Conservation (phyloP, 2,113 vertebrate genomes). For the Dicaeum eximium region DNA sequence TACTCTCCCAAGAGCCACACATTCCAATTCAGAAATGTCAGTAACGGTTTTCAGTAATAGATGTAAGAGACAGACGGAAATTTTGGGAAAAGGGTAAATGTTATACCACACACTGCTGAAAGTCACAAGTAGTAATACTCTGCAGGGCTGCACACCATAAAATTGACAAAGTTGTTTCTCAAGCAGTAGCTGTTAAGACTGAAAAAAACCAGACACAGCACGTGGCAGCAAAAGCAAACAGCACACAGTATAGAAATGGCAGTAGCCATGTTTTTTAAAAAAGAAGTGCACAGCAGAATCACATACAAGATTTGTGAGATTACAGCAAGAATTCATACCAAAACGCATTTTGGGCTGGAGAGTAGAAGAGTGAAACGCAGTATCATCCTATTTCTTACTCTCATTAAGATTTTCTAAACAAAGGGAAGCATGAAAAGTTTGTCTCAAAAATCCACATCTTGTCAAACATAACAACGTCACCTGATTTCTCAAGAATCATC, state of each 20-base stretch:
- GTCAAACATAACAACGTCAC: background rate
- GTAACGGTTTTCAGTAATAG: background rate
- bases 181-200: background rate
- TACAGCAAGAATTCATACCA: background rate
- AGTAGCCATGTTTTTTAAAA: background rate
- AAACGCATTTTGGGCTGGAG: background rate
- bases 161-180: slow-evolving; percentile 3
- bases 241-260: background rate
- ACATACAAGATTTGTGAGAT: background rate
- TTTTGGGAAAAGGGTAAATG: slow-evolving; percentile 11
- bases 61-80: background rate
- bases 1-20: background rate
- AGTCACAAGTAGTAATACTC: slow-evolving; percentile 24
- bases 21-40: slow-evolving; percentile 22
- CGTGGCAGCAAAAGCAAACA: background rate
- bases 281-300: background rate
- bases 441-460: fast-evolving
- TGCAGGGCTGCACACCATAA: background rate
- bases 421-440: background rate
- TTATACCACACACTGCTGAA: background rate
- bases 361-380: background rate
- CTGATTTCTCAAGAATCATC: background rate
- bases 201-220: background rate
- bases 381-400: background rate
- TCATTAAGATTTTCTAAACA: background rate